Evolutionary conservation across 2,888 invertebrate genomes (phyloP).

Genomic region (Synergus gifuensis): DNA sequence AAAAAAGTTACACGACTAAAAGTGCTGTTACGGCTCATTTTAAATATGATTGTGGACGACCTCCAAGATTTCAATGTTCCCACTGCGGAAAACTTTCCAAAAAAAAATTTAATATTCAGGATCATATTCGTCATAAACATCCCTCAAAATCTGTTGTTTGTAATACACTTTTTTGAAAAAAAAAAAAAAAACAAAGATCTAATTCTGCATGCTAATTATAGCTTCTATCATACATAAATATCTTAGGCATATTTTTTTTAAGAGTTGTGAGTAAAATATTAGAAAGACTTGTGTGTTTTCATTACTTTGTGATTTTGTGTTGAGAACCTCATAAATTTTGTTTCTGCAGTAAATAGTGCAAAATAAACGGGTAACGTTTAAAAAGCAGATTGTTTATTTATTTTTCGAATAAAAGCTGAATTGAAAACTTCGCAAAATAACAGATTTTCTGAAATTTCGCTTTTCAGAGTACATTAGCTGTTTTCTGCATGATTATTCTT

Average conservation of each 20-base stretch:
- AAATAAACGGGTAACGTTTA: constrained; percentile 13
- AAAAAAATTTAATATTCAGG: constrained; percentile 72
- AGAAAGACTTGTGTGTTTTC: background rate
- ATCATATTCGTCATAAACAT: constrained; percentile 71
- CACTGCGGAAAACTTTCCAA: constrained; percentile 73
- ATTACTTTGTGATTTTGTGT: background rate
- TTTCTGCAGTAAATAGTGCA: background rate
- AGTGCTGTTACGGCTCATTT: constrained; percentile 71
- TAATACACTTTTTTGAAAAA: constrained; percentile 63
- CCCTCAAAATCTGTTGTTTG: constrained; percentile 64
- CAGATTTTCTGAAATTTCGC: background rate
- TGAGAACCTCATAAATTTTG: background rate
- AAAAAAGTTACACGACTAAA: constrained; percentile 71
- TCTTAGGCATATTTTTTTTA: background rate
- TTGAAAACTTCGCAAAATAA: no score
- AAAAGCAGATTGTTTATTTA: background rate
- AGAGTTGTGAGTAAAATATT: constrained; percentile 1
- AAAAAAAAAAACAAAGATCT: background rate
- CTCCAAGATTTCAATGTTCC: constrained; percentile 72
- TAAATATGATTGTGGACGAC: constrained; percentile 76
- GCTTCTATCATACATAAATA: background rate
- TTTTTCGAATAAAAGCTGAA: background rate
- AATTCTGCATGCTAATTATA: background rate
- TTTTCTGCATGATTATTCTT: background rate
- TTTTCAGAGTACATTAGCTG: background rate